Conservation (phyloP, 2,888 invertebrate genomes). For the Drosophila bunnanda region DNA sequence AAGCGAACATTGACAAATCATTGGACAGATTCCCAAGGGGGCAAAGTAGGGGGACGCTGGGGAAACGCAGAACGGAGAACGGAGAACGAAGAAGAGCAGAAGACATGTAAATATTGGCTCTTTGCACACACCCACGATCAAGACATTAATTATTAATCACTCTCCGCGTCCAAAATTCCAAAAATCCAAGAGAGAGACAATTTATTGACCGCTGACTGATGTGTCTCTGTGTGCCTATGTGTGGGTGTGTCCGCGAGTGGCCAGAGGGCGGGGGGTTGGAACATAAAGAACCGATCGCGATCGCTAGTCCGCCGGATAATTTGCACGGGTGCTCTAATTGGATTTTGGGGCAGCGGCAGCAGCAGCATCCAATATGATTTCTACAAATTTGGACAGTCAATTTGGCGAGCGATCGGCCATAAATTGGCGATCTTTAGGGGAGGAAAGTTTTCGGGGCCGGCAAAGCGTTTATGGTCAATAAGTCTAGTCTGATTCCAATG, state of each 20-base stretch:
- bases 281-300: conserved; percentile 62
- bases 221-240: conserved; percentile 12
- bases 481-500: conserved; percentile 1
- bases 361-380: conserved; percentile 26
- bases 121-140: conserved; percentile 53
- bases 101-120: conserved; percentile 36
- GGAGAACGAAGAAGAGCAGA: conserved; percentile 6
- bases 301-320: conserved; percentile 54
- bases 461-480: conserved; percentile 44
- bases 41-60: not conserved
- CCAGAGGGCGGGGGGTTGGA: conserved; percentile 6
- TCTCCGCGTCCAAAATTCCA: conserved; percentile 15
- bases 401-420: conserved; percentile 19
- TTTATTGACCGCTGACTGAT: conserved; percentile 59
- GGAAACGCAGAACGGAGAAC: not conserved
- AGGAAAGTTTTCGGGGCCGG: conserved; percentile 25
- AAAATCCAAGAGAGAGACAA: conserved; percentile 50
- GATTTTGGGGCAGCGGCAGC: conserved; percentile 50
- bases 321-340: conserved; percentile 72
- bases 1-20: conserved; percentile 35
- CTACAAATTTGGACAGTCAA: conserved; percentile 41
- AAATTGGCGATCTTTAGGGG: conserved; percentile 18
- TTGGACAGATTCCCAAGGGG: conserved; percentile 5
- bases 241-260: conserved; percentile 3
- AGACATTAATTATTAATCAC: conserved; percentile 60